Evolutionary conservation across 2,797 vertebrate species (phyloP).

Genomic region (Tragelaphus oryx): DNA sequence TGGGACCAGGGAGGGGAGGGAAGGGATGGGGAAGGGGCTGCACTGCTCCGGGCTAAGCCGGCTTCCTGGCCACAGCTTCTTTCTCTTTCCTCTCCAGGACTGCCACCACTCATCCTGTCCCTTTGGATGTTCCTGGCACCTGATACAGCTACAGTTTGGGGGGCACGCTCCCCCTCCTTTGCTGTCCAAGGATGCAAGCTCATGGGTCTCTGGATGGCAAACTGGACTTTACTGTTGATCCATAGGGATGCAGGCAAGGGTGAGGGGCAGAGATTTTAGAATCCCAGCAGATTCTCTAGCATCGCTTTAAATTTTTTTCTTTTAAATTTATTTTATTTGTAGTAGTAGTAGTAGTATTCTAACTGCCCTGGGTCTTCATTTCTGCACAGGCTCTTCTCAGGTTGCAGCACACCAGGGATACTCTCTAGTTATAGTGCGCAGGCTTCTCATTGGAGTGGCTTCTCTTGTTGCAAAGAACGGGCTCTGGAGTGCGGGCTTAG

Average conservation of each 20-base stretch:
- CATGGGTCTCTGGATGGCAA: neutral
- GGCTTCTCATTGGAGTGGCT: neutral
- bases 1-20: neutral
- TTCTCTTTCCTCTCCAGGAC: neutral
- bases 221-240: neutral
- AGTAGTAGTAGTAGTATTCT: neutral
- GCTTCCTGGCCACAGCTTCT: neutral
- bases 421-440: neutral
- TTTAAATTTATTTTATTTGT: neutral
- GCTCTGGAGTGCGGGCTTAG: neutral
- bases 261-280: neutral
- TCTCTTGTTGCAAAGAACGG: neutral
- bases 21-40: neutral
- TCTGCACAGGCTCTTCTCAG: neutral
- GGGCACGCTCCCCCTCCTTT: rapidly evolving
- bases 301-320: neutral
- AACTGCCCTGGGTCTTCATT: neutral
- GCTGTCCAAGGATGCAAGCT: neutral
- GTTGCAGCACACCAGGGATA: neutral
- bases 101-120: neutral
- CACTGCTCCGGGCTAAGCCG: neutral
- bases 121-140: neutral
- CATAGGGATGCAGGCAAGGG: neutral
- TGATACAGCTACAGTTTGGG: neutral
- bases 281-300: neutral